These are phyloP conservation scores for Chironomus tentans DNA, from an alignment of 2,888 invertebrate genomes.

Conservation along the genomic window DNA sequence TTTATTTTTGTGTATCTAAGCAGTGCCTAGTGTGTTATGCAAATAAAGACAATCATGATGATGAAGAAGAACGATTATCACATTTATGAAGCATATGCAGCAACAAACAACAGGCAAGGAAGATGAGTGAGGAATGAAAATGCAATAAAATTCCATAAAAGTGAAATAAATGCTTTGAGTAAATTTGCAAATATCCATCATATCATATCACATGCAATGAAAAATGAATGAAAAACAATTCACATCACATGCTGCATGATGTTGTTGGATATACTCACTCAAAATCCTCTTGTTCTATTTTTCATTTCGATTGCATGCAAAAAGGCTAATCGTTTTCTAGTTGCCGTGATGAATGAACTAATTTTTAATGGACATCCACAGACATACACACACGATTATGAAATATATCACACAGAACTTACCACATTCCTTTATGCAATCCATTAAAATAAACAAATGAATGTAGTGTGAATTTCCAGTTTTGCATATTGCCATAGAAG, in stretches of 20 bases:
- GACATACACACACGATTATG: not conserved
- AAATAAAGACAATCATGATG: no score
- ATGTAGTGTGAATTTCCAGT: not conserved
- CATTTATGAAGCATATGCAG: not conserved
- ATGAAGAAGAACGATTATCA: not conserved
- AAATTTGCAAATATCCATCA: not conserved
- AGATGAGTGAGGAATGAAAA: not conserved
- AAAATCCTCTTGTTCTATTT: not conserved
- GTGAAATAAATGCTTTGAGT: not conserved
- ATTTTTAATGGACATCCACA: conserved; percentile 20
- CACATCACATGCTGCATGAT: not conserved
- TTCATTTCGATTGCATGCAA: not conserved
- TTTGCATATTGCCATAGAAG: not conserved
- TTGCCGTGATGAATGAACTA: conserved; percentile 24
- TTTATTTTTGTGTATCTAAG: no score
- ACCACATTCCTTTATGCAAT: not conserved
- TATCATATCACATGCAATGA: not conserved
- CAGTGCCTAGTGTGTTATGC: no score
- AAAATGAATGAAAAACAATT: not conserved
- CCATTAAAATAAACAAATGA: not conserved
- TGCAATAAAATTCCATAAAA: not conserved
- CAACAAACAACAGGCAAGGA: not conserved
- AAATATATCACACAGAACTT: not conserved
- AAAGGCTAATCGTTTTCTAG: conserved; percentile 17
- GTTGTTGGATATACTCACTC: not conserved